phyloP scores from a whole-genome alignment of 2,113 vertebrate genomes.

The Pao palembangensis region DNA sequence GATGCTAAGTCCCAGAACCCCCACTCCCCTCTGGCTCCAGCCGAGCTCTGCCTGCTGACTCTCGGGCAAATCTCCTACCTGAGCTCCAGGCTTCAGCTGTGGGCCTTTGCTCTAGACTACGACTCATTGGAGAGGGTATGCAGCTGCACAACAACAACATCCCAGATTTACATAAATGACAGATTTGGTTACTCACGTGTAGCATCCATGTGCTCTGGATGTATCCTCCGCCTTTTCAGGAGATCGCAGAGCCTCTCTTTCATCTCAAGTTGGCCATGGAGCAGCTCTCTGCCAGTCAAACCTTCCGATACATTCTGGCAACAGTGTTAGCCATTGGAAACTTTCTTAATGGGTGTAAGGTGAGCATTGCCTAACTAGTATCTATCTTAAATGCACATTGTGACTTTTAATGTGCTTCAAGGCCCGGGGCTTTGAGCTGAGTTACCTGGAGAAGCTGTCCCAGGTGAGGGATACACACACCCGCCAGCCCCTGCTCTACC shows the following conservation, averaged over 20 bases:
- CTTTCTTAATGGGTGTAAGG: constrained; percentile 78
- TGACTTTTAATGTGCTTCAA: constrained; percentile 11
- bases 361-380: constrained; percentile 15
- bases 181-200: background rate
- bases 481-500: constrained; percentile 73
- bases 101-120: constrained; percentile 77
- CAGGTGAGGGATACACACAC: constrained; percentile 75
- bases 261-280: constrained; percentile 78
- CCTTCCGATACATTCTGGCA: constrained; percentile 74
- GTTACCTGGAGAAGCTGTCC: constrained; percentile 77
- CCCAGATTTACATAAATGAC: background rate
- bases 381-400: background rate
- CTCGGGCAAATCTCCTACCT: constrained; percentile 69
- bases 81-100: constrained; percentile 71
- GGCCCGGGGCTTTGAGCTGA: constrained; percentile 79
- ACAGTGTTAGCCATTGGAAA: constrained; percentile 78
- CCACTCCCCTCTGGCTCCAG: constrained; percentile 54
- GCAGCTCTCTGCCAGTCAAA: constrained; percentile 72
- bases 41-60: constrained; percentile 73
- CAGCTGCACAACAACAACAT: background rate
- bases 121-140: constrained; percentile 74
- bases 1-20: constrained; percentile 64
- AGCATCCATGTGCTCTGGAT: background rate
- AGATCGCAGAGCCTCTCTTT: constrained; percentile 78
- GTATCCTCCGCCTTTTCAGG: constrained; percentile 46